A percentile compares a stretch with the other conserved stretches of the same genome.
phyloP scores from a whole-genome alignment of 2,888 invertebrate species.

The Machimus atricapillus region DNA sequence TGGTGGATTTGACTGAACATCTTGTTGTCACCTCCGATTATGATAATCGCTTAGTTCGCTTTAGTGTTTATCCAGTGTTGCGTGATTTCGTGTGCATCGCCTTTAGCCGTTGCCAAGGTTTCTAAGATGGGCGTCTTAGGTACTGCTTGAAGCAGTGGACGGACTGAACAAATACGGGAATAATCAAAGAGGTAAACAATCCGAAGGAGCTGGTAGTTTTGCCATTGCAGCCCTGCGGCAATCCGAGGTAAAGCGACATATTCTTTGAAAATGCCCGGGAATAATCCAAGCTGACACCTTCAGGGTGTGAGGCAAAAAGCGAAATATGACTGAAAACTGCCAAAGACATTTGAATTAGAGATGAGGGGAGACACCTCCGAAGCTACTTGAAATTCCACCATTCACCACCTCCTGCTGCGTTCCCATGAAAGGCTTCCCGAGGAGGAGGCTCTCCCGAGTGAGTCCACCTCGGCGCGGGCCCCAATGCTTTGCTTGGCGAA shows the following conservation, averaged over 20 bases:
- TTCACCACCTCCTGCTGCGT: conserved; percentile 11
- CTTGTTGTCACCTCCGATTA: conserved; percentile 49
- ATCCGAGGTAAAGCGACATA: background rate
- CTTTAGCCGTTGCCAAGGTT: background rate
- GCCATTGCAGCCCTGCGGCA: background rate
- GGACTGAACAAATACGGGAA: background rate
- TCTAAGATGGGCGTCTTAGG: conserved; percentile 3
- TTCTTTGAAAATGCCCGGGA: background rate
- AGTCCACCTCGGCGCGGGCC: background rate
- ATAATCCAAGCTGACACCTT: conserved; percentile 20
- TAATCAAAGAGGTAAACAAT: background rate
- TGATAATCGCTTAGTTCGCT: conserved; percentile 48
- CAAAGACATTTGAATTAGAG: conserved; percentile 9
- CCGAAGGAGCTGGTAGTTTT: background rate
- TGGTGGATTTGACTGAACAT: conserved; percentile 45
- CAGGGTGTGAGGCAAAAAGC: conserved; percentile 14
- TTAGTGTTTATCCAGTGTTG: conserved; percentile 47
- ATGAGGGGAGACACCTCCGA: background rate
- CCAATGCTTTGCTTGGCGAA: background rate
- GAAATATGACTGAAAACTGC: background rate
- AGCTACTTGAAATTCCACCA: conserved; percentile 6
- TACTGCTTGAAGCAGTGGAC: background rate
- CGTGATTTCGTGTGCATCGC: conserved; percentile 34
- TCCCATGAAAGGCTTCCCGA: conserved; percentile 12
- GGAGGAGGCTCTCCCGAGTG: background rate